Base-by-base conservation (phyloP, 2,113 vertebrate genomes). In the Pogona vitticeps region DNA sequence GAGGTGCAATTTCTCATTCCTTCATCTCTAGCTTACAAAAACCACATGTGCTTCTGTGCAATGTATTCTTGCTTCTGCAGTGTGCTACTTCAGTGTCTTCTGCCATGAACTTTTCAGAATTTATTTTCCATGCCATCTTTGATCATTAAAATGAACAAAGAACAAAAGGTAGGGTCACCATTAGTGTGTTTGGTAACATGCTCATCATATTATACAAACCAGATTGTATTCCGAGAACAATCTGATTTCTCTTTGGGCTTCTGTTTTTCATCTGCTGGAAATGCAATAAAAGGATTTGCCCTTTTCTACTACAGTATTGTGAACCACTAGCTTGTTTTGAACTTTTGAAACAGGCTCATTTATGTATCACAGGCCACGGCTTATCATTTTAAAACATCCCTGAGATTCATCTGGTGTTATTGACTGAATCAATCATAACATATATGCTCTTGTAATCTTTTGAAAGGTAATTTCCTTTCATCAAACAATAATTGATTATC, bases 141-240 rank as follows among this genome's bases (percentile, higher is more conserved):
- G 76, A 72, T 80, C 2, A 20, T 90, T 76, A 71, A 83, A 82
- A 52, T 46, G 36, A 67, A 17, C 2, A 42, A 52, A 68, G 59
- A 84, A 70, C 83, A 88, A 88, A 87, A 93, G 88, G 46, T 42
- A 77, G 31, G 36, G 59, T 59, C 67, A 46, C 36, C 72, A 76
- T 76, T 80, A 6, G 4, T 33, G 87, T 59, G 33, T 40, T 79
- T 89, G 61, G 18, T 71, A 87, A 71, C 76, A 87, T 73, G 14
- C 59, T 90, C 82, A 38, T 0, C 68, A 79, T 14, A 75, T 46
- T 75, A 28, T 71, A 63, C 56, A 85, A 85, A 89, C 56, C 72
- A 93, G 80, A 18, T 31, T 2, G 33, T 46, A 14, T 65, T 90
- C 46, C 46, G 93, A 86, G 68, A 85, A 72, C 68, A 78, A 20